Evolutionary conservation across 2,888 invertebrate species (phyloP).

Genomic region (Polyploca ridens): DNA sequence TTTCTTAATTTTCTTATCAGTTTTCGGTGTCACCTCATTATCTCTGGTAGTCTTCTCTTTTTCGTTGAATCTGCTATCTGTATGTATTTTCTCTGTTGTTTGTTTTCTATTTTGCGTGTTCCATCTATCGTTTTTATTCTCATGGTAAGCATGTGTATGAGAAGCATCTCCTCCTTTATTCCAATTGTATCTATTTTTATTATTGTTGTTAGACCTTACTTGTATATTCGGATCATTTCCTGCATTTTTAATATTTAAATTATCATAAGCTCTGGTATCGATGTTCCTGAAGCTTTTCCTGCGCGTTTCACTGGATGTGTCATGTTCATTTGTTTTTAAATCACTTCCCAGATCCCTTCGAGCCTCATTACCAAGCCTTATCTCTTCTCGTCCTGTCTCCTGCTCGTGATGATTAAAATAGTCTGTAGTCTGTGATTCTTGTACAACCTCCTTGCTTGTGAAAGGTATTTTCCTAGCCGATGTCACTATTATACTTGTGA

Average conservation of each 20-base stretch:
- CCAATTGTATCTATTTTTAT: background rate
- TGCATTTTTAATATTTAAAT: background rate
- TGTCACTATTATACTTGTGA: background rate
- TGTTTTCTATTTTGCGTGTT: background rate
- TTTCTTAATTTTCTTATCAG: constrained; percentile 16
- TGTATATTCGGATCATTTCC: background rate
- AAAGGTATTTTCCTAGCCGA: background rate
- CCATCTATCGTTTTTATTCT: background rate
- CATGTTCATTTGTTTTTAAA: background rate
- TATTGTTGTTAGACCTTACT: background rate
- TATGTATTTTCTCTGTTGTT: background rate
- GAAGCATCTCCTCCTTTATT: background rate
- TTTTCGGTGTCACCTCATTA: constrained; percentile 11
- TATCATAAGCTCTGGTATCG: constrained; percentile 1
- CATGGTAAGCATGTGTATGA: background rate
- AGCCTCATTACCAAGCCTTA: background rate
- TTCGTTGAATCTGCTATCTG: background rate
- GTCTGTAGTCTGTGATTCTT: background rate
- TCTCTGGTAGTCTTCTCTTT: constrained; percentile 6
- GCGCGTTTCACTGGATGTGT: background rate
- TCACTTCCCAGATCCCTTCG: background rate
- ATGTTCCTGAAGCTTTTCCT: background rate
- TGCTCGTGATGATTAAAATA: background rate
- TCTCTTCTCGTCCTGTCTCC: background rate
- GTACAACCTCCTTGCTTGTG: background rate